Base-by-base conservation (phyloP, 2,888 invertebrate genomes). In the Byasa hedistus region DNA sequence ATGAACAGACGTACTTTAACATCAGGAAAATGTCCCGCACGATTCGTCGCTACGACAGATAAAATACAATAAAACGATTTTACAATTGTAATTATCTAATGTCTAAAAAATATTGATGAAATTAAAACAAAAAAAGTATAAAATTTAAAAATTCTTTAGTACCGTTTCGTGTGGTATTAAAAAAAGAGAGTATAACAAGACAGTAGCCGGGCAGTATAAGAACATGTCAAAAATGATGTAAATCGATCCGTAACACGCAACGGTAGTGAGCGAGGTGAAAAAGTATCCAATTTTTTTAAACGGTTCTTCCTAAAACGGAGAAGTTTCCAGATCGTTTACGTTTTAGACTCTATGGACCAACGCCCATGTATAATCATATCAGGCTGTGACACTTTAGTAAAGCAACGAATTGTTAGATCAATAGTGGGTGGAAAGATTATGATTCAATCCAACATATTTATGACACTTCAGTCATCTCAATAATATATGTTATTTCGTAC, bases 171-270 rank as follows among this genome's bases (percentile, higher is more conserved):
- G 72, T 75, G 75, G 77, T 75, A 82, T 76, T 79, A 78, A 80
- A 83, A 80, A 77, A 75, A 76, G 77, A 77, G 73, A 74, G 73
- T 32, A 78, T 80, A 85, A 85, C 85, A 84, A 88, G 84, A 88
- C 88, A 81, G 89, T 87, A 89, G 89, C 88, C 71, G 71, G 71
- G 71, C 73, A 71, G 76, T 79, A 80, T 85, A 83, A 85, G 81
- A 78, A 79, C 73, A 75, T 79, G 77, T 77, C 73, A 79, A 85
- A 84, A 84, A 82, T 83, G 80, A 82, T 86, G 88, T 89, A 89
- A 89, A 89, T 86, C 81, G 87, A 84, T 81, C 79, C 75, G 69
- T 70, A 73, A 75, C 89, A 90, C 88, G 89, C 89, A 86, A 89
- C 81, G 68, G 76, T 57, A 62, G 44, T 23, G 61, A 64, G 54